Base-by-base conservation (phyloP, 2,113 vertebrate species). In the Australoheros scitulus region DNA sequence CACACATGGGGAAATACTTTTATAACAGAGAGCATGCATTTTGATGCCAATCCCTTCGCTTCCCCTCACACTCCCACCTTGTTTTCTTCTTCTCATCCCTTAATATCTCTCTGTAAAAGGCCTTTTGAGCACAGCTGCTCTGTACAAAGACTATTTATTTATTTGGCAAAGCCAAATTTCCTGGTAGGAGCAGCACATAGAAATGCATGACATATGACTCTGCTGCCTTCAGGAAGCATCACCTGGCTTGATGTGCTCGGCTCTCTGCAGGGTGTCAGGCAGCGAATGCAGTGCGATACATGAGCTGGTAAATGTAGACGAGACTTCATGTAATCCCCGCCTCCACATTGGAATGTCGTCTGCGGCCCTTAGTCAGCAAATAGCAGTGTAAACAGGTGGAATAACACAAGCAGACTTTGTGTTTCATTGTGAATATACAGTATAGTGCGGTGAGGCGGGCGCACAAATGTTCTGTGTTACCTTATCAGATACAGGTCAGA, bases 281-380 rank as follows among this genome's bases (percentile, higher is more conserved):
- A 14, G 65, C 22, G 1, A 63, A 60, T 6, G 26, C 6, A 36
- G 74, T 65, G 47, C 20, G 57, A 83, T 74, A 84, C 81, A 11
- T 2, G 56, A 83, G 77, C 70, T 18, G 34, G 76, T 82, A 85
- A 87, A 86, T 76, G 29, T 22, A 82, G 77, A 76, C 38, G 20
- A 77, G 80, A 85, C 81, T 74, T 86, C 85, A 52, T 63, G 81
- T 87, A 88, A 88, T 84, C 89, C 79, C 76, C 77, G 77, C 79
- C 81, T 15, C 77, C 86, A 89, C 77, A 80, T 82, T 58, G 92
- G 90, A 93, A 93, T 91, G 92, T 80, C 34, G 22, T 84, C 75
- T 50, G 55, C 38, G 34, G 36, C 56, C 61, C 43, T 60, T 41
- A 3, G 81, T 78, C 18, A 70, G 80, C 81, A 41, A 80, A 64